Conservation (phyloP, 2,888 invertebrate genomes). For the Thereva nobilitata region DNA sequence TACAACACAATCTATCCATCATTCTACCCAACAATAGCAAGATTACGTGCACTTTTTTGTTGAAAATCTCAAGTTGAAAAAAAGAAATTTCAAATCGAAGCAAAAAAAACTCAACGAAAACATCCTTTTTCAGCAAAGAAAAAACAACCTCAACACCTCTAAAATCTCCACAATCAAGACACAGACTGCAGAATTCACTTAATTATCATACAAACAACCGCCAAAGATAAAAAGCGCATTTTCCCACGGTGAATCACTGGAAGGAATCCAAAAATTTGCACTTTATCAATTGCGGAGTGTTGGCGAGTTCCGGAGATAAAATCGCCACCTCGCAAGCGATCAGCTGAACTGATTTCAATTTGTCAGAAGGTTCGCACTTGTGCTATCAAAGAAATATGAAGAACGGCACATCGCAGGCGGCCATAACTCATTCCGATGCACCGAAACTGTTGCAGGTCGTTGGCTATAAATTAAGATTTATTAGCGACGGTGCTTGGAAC, state of each 20-base stretch:
- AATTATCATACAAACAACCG: no score
- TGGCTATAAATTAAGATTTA: conserved; percentile 38
- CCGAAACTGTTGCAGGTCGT: conserved; percentile 22
- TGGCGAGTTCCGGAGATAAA: conserved; percentile 19
- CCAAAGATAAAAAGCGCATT: not conserved
- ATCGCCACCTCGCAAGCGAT: conserved; percentile 1
- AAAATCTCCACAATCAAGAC: no score
- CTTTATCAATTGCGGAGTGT: conserved; percentile 31
- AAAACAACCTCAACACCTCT: no score
- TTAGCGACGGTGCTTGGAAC: conserved; percentile 23
- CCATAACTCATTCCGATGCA: conserved; percentile 20
- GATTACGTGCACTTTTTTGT: no score
- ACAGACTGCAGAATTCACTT: no score
- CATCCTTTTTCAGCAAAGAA: no score
- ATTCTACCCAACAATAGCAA: no score
- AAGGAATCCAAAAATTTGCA: conserved; percentile 16
- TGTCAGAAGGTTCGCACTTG: conserved; percentile 29
- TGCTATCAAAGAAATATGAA: conserved; percentile 20
- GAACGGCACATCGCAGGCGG: conserved; percentile 16
- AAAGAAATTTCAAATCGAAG: no score
- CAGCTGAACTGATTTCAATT: conserved; percentile 8
- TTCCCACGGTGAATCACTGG: conserved; percentile 30
- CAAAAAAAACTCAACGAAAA: no score
- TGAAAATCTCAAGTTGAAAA: no score
- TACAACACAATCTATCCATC: no score